phyloP scores from a whole-genome alignment of 2,888 invertebrate species.

The Gibbula magus region DNA sequence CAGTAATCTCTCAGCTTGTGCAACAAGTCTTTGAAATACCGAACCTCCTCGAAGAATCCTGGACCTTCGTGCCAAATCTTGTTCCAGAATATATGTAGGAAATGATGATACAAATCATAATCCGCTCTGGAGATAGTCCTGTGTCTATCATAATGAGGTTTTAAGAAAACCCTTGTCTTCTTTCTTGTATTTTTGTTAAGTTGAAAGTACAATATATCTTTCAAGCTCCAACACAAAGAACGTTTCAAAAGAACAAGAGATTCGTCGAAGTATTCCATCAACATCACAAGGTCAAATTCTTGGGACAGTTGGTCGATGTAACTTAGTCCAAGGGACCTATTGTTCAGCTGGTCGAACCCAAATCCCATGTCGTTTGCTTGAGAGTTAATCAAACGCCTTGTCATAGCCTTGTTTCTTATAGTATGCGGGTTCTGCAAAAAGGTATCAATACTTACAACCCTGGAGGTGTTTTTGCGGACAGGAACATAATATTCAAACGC shows the following conservation, averaged over 20 bases:
- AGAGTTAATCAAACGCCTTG: constrained; percentile 39
- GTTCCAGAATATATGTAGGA: constrained; percentile 18
- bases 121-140: constrained; percentile 25
- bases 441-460: constrained; percentile 27
- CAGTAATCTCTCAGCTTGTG: constrained; percentile 27
- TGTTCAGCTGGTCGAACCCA: background rate
- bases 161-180: constrained; percentile 32
- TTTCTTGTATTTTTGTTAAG: constrained; percentile 39
- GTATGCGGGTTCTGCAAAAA: constrained; percentile 27
- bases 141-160: constrained; percentile 32
- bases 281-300: constrained; percentile 56
- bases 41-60: constrained; percentile 34
- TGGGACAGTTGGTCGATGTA: constrained; percentile 45
- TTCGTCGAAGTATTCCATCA: constrained; percentile 56
- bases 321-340: background rate
- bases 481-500: constrained; percentile 43
- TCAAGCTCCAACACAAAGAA: constrained; percentile 54
- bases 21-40: constrained; percentile 18
- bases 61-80: constrained; percentile 23
- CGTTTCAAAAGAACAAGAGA: constrained; percentile 54
- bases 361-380: constrained; percentile 43
- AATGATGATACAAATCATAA: constrained; percentile 36
- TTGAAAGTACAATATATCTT: constrained; percentile 53
- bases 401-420: background rate
- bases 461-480: background rate